Evolutionary conservation across 2,113 vertebrate genomes (phyloP).

Genomic region (Labrus mixtus): DNA sequence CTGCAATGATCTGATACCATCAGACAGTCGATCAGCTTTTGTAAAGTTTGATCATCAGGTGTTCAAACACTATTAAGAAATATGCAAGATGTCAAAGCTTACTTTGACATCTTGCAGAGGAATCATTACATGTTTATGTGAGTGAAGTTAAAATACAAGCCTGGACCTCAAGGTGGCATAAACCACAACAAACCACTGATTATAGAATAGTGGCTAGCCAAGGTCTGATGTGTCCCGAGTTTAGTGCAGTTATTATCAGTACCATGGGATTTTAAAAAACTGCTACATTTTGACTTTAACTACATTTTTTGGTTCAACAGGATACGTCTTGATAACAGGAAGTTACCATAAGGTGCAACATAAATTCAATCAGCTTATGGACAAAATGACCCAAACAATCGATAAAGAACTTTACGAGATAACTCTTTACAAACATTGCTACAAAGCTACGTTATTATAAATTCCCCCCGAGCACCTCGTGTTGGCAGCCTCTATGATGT

Average conservation of each 20-base stretch:
- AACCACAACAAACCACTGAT: not conserved
- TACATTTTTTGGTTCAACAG: not conserved
- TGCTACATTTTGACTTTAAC: not conserved
- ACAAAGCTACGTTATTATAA: too few relatives aligned
- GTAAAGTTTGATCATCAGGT: constrained; percentile 1
- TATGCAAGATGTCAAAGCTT: not conserved
- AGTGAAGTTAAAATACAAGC: not conserved
- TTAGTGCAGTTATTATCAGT: not conserved
- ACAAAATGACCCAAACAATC: too few relatives aligned
- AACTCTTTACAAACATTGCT: not conserved
- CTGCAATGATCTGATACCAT: not conserved
- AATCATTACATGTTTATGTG: not conserved
- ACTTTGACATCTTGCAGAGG: not conserved
- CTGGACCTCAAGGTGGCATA: not conserved
- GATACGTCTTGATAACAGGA: not conserved
- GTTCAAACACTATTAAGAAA: not conserved
- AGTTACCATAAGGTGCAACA: not conserved
- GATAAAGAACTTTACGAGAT: too few relatives aligned
- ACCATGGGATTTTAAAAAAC: not conserved
- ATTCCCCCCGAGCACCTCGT: too few relatives aligned
- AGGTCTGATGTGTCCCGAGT: constrained; percentile 2
- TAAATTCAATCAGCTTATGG: not conserved
- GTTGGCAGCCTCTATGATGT: too few relatives aligned
- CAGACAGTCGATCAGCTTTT: constrained; percentile 21
- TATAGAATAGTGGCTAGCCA: constrained; percentile 10